phyloP scores from a whole-genome alignment of 2,113 vertebrate species.

The Tursiops truncatus region DNA sequence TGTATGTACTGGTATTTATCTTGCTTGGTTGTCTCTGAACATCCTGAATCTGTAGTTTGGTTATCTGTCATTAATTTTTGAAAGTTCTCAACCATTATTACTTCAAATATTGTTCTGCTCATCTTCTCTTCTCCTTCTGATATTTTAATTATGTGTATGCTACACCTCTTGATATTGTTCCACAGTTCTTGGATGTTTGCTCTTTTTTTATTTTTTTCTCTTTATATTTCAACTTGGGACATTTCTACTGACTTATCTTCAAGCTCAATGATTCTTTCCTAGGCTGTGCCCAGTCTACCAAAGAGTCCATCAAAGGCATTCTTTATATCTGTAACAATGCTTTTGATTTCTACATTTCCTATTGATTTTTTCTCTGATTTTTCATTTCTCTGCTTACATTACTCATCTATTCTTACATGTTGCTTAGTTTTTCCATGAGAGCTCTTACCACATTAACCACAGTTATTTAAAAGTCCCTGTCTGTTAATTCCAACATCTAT shows the following conservation, averaged over 20 bases:
- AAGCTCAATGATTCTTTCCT: not conserved
- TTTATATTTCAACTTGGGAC: not conserved
- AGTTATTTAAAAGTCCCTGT: not conserved
- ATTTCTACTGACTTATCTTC: not conserved
- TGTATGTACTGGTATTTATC: not conserved
- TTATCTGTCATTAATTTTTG: not conserved
- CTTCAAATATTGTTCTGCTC: not conserved
- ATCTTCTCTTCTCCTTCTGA: not conserved
- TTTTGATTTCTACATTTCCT: not conserved
- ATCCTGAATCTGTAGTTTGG: not conserved
- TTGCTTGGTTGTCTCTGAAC: not conserved
- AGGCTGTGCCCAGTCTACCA: not conserved
- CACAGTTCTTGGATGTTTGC: not conserved
- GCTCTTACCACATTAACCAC: not conserved
- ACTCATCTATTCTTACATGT: not conserved
- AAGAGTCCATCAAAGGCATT: not conserved
- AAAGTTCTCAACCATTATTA: not conserved
- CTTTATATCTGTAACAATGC: not conserved
- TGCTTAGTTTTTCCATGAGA: not conserved
- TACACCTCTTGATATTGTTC: not conserved
- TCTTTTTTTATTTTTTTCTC: not conserved
- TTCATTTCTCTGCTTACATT: not conserved
- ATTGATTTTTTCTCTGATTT: not conserved
- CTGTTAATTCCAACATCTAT: not conserved
- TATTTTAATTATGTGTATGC: not conserved